phyloP scores from a whole-genome alignment of 2,797 vertebrate genomes.

The Oreochromis mossambicus region DNA sequence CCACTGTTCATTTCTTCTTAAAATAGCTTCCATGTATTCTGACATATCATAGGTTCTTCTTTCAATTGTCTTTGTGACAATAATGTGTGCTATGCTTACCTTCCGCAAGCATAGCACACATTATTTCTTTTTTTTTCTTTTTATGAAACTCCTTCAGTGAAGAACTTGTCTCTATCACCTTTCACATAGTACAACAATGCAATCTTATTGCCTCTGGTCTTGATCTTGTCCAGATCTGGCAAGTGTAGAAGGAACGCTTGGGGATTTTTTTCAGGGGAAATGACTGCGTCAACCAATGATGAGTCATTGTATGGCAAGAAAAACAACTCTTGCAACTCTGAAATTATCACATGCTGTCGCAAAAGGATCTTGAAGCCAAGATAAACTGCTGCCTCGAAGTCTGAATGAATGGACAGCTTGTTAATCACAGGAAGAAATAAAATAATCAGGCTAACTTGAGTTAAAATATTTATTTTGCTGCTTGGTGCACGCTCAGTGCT shows the following conservation, averaged over 20 bases:
- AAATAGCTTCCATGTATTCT: background rate
- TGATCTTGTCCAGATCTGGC: background rate
- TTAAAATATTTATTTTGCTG: background rate
- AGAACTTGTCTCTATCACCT: background rate
- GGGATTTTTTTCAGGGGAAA: background rate
- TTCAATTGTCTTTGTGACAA: background rate
- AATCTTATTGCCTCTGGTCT: background rate
- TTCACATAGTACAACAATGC: background rate
- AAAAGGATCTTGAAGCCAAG: background rate
- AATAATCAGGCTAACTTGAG: background rate
- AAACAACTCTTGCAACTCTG: background rate
- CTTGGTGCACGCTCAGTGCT: background rate
- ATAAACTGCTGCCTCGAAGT: background rate
- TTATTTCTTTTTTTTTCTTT: background rate
- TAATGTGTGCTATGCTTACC: background rate
- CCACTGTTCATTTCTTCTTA: background rate
- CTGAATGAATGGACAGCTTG: background rate
- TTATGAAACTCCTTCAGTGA: background rate
- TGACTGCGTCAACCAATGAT: background rate
- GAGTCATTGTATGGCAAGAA: background rate
- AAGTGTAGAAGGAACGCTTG: background rate
- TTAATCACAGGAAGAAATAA: background rate
- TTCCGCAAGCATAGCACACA: background rate
- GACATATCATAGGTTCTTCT: background rate
- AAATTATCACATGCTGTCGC: background rate